These are phyloP conservation scores for Microtus californicus DNA, from an alignment of 2,797 vertebrate species.

Conservation along the genomic window DNA sequence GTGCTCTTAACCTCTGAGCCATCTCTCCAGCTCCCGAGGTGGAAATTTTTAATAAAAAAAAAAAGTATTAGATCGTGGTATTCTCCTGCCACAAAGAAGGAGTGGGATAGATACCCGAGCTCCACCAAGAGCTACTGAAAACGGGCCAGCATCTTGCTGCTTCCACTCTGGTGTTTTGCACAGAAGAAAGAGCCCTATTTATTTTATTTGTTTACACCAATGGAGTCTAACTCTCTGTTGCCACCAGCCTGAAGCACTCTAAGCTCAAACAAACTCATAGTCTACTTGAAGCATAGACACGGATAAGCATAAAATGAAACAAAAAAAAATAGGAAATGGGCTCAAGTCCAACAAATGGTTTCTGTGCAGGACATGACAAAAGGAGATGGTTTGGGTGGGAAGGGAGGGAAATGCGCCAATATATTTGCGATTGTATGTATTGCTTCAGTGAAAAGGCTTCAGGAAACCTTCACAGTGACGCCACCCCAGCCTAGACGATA, in stretches of 20 bases:
- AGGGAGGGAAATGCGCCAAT: neutral
- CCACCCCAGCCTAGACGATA: neutral
- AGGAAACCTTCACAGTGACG: neutral
- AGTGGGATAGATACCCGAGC: neutral
- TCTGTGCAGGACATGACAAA: neutral
- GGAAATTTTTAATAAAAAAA: too few relatives aligned
- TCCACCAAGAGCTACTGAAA: neutral
- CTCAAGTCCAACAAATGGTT: neutral
- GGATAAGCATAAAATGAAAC: neutral
- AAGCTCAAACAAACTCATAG: neutral
- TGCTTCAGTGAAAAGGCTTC: conserved; percentile 3
- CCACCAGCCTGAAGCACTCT: conserved; percentile 26
- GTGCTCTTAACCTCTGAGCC: too few relatives aligned
- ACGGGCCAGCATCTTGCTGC: neutral
- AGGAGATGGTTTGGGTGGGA: neutral
- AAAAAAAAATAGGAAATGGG: neutral
- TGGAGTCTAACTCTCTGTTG: conserved; percentile 10
- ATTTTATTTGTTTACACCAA: neutral
- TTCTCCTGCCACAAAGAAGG: conserved; percentile 37
- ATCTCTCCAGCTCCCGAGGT: too few relatives aligned
- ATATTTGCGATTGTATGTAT: neutral
- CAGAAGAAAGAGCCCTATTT: conserved; percentile 26
- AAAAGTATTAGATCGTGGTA: neutral
- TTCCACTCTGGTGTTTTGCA: neutral
- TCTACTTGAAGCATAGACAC: conserved; percentile 26